These are phyloP conservation scores for Coryphaenoides rupestris DNA, from an alignment of 2,113 vertebrate species.

Conservation along the genomic window DNA sequence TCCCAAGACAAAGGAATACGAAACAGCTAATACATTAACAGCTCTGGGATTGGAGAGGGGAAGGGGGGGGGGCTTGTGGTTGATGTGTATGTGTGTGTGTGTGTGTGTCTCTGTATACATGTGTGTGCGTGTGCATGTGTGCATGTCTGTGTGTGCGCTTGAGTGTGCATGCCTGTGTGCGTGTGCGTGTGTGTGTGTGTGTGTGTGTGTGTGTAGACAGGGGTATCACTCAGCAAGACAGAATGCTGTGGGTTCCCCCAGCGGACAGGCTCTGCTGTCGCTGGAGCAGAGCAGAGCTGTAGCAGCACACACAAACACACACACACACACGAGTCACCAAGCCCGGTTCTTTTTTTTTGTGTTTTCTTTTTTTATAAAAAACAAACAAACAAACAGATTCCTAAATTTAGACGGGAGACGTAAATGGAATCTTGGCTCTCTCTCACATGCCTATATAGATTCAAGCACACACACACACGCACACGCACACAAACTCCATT, in stretches of 20 bases:
- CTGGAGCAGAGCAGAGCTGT: conserved; percentile 5
- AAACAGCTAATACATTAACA: conserved; percentile 76
- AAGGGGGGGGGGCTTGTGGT: conserved; percentile 46
- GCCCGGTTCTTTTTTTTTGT: too few relatives aligned
- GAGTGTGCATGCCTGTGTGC: neutral
- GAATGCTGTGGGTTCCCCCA: conserved; percentile 72
- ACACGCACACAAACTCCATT: conserved; percentile 12
- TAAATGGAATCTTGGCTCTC: conserved; percentile 31
- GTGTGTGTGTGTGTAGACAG: conserved; percentile 72
- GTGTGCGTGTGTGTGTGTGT: conserved; percentile 28
- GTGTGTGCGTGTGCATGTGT: conserved; percentile 67
- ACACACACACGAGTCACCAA: too few relatives aligned
- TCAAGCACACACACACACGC: conserved; percentile 1
- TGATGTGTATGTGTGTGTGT: conserved; percentile 31
- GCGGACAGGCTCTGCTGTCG: conserved; percentile 53
- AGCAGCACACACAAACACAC: conserved; percentile 19
- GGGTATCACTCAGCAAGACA: conserved; percentile 80
- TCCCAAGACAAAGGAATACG: conserved; percentile 77
- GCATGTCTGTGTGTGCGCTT: conserved; percentile 59
- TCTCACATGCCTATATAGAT: conserved; percentile 1
- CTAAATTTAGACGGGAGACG: conserved; percentile 17
- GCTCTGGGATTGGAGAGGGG: conserved; percentile 51
- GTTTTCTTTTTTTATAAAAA: neutral
- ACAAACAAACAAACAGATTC: neutral
- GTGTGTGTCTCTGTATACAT: conserved; percentile 59